These are phyloP conservation scores for Ianthella basta DNA, from an alignment of 37 sponge, comb jelly and placozoan species.

Conservation along the genomic window DNA sequence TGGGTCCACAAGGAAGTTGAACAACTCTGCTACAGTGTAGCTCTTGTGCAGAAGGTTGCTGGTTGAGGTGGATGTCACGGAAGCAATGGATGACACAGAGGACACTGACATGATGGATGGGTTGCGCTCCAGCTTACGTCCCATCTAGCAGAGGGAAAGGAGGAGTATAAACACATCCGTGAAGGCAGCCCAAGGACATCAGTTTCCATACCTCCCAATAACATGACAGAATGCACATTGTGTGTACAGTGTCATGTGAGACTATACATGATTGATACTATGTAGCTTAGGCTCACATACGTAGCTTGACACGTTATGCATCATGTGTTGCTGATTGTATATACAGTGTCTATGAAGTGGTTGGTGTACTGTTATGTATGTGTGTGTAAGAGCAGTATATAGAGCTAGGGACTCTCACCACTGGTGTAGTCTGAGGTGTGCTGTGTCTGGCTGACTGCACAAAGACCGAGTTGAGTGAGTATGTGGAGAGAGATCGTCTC, in stretches of 20 bases:
- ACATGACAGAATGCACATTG: no score
- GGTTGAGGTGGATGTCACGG: neutral
- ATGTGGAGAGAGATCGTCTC: constrained; percentile 21
- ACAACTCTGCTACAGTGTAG: constrained; percentile 50
- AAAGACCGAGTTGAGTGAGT: constrained; percentile 9
- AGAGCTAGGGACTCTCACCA: neutral
- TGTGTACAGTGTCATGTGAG: no score
- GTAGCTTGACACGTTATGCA: no score
- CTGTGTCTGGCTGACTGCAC: neutral
- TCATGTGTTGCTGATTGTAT: neutral
- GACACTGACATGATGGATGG: neutral
- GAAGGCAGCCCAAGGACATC: no score
- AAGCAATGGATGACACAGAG: neutral
- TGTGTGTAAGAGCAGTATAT: neutral
- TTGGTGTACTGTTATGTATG: neutral
- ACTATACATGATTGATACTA: no score
- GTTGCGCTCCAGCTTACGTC: constrained; percentile 15
- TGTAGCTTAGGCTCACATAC: no score
- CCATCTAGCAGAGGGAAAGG: neutral
- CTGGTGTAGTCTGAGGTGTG: constrained; percentile 15
- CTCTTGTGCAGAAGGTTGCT: neutral
- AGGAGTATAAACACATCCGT: no score
- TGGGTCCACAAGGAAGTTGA: constrained; percentile 50
- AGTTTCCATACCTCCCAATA: no score
- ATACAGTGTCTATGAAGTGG: neutral